A percentile compares a stretch with the other conserved stretches of the same genome.
These are phyloP conservation scores for Gorsachius magnificus DNA, from an alignment of 2,797 vertebrate species.

Conservation along the genomic window DNA sequence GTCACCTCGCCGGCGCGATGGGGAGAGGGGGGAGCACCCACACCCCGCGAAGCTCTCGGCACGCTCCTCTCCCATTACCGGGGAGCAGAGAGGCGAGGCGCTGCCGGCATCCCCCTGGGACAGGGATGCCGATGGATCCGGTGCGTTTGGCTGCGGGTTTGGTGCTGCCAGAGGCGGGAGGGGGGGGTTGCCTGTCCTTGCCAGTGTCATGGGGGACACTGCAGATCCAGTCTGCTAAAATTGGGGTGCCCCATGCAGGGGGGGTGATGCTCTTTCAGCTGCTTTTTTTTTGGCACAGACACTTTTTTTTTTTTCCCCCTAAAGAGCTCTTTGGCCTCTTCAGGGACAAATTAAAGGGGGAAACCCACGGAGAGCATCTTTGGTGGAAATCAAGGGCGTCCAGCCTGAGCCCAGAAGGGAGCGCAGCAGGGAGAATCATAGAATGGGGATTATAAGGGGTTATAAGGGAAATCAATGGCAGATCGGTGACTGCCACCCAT, in stretches of 20 bases:
- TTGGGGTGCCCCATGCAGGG: not conserved
- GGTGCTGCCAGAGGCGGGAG: not conserved
- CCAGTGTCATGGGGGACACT: too few species aligned
- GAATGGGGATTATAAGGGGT: not conserved
- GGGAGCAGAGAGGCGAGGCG: not conserved
- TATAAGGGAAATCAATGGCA: not conserved
- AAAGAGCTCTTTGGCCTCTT: too few species aligned
- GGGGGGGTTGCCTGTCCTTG: not conserved
- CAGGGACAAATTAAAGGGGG: too few species aligned
- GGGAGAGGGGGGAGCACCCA: not conserved
- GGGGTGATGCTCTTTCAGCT: too few species aligned
- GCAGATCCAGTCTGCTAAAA: not conserved
- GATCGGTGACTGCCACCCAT: not conserved
- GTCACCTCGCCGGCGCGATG: accelerated
- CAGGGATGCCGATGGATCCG: not conserved
- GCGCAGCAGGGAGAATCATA: accelerated
- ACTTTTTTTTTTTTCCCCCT: too few species aligned
- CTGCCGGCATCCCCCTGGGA: not conserved
- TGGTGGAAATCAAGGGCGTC: not conserved
- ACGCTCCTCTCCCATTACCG: not conserved
- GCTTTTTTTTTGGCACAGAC: too few species aligned
- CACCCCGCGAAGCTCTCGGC: too few species aligned
- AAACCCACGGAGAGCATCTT: too few species aligned
- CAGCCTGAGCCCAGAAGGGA: not conserved
- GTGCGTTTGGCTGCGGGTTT: not conserved